Conservation (phyloP, 2,797 vertebrate genomes). For the Oceanodroma leucorhoa region DNA sequence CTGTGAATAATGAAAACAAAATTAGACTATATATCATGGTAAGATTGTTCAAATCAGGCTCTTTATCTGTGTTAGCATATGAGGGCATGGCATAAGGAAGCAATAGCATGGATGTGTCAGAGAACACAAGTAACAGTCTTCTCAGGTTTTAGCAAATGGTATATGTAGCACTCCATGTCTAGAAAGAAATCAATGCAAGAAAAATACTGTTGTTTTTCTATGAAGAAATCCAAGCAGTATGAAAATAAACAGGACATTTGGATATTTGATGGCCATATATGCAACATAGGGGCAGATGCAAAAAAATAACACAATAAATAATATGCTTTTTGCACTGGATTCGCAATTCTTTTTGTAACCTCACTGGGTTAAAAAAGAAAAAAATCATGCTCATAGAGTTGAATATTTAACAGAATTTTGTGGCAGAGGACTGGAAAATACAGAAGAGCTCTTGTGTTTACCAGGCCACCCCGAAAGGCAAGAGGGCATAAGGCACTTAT, state of each 20-base stretch:
- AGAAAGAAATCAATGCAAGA: not conserved
- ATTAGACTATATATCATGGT: not conserved
- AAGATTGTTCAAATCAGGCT: not conserved
- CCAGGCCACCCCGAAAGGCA: constrained; percentile 73
- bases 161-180: not conserved
- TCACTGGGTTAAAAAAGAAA: not conserved
- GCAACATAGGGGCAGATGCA: not conserved
- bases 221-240: not conserved
- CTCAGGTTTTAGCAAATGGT: not conserved
- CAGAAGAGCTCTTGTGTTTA: constrained; percentile 71
- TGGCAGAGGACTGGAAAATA: constrained; percentile 58
- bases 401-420: constrained; percentile 72
- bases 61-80: not conserved
- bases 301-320: not conserved
- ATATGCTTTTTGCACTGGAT: not conserved
- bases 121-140: not conserved
- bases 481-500: constrained; percentile 69
- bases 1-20: not conserved
- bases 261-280: not conserved
- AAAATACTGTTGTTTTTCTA: not conserved
- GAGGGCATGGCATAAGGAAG: not conserved
- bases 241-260: constrained; percentile 12
- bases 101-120: not conserved
- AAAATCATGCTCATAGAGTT: constrained; percentile 18
- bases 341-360: constrained; percentile 26